These are phyloP conservation scores for Syngnathus rostellatus DNA, from an alignment of 2,797 vertebrate species.

Conservation along the genomic window DNA sequence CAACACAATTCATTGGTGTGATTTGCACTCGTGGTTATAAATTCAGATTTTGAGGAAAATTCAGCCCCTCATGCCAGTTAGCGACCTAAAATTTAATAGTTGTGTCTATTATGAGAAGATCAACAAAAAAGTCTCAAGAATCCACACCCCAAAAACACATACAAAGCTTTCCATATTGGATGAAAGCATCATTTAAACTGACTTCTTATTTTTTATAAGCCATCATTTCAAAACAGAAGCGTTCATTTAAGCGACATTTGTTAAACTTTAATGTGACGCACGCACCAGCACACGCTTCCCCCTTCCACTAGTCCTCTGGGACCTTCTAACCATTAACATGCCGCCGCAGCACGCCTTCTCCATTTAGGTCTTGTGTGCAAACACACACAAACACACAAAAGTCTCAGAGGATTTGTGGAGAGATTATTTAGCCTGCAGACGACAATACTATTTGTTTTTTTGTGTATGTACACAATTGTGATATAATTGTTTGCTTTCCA, in stretches of 20 bases:
- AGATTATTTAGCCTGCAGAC: conserved; percentile 57
- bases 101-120: not conserved
- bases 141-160: not conserved
- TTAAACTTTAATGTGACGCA: conserved; percentile 6
- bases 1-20: too few species aligned
- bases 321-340: conserved; percentile 28
- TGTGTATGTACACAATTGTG: conserved; percentile 45
- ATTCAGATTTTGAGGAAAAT: not conserved
- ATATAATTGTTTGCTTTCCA: conserved; percentile 11
- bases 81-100: not conserved
- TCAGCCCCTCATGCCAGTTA: not conserved
- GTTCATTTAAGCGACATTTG: not conserved
- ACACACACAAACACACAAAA: conserved; percentile 26
- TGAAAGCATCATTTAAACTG: not conserved
- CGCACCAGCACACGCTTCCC: conserved; percentile 5
- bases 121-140: not conserved
- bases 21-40: too few species aligned
- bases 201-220: not conserved
- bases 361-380: conserved; percentile 25
- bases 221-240: not conserved
- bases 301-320: conserved; percentile 12
- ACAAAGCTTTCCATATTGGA: not conserved
- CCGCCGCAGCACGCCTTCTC: conserved; percentile 26
- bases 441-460: conserved; percentile 38
- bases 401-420: conserved; percentile 56